Evolutionary conservation across 2,797 vertebrate genomes (phyloP), one percentile per base, ranked within the genome.

Genomic region (Gobionotothen gibberifrons): DNA sequence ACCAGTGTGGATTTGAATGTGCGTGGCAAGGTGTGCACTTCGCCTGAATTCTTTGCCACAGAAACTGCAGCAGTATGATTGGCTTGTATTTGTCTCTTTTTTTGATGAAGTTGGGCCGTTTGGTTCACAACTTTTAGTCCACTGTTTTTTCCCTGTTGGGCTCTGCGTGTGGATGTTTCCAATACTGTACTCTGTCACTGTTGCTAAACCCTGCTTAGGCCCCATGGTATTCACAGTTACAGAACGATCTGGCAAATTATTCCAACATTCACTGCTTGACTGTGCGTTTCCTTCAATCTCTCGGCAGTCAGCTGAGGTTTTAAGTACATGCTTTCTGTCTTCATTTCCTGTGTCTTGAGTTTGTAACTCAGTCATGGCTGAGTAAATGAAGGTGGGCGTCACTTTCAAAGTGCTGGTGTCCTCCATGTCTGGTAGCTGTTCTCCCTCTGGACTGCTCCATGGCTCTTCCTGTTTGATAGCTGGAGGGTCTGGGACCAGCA

Each of bases 31-130:
- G 48, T 74, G 70, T 47, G 58, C 5, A 7, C 21, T 64, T 32
- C 59, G 65, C 53, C 29, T 74, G 42, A 74, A 73, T 43, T 69
- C 53, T 73, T 68, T 51, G 26, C 57, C 69, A 40, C 58, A 77
- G 26, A 49, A 42, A 0, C 15, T 32, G 40, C 75, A 78, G 40
- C 29, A 47, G 53, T 53, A 58, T 6, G 32, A 53, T 21, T 47
- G 58, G 16, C n/a, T 29, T 56, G 29, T 53, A 9, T 42, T 32
- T 47, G 26, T 21, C 13, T 53, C 21, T 9, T 29, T 58, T 19
- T 64, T 29, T 40, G 54, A 16, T 47, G 51, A 14, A 46, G 63
- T 21, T 39, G 16, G 46, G 17, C 26, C 57, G 42, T 10, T 26
- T 26, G 26, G 22, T 36, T 63, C 17, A 21, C 53, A 53, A 4